A percentile compares a stretch with the other conserved stretches of the same genome.
Conservation (phyloP, 2,888 invertebrate genomes). For the Clusia tigrina region DNA sequence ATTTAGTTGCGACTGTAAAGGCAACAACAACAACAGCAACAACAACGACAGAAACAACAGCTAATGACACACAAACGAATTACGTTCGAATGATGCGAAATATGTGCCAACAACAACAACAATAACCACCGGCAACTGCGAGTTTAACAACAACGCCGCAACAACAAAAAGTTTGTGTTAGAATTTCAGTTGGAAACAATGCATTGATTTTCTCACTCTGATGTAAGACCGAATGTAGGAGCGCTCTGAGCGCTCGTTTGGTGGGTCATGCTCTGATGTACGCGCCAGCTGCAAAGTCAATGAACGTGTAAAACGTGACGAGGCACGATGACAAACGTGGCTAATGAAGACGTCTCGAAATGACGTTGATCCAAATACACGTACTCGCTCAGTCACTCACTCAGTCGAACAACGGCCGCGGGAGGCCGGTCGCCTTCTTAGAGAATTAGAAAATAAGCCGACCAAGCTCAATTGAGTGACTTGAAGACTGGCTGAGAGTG, state of each 20-base stretch:
- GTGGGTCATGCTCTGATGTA: too few species aligned
- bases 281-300: constrained; percentile 11
- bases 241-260: background rate
- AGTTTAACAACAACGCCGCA: background rate
- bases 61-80: background rate
- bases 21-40: background rate
- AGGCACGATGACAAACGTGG: constrained; percentile 9
- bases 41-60: background rate
- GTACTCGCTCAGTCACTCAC: background rate
- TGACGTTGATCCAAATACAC: constrained; percentile 15
- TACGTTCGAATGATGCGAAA: background rate
- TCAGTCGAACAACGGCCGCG: too few species aligned
- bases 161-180: too few species aligned
- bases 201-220: constrained; percentile 6
- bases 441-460: too few species aligned
- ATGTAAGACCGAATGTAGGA: background rate
- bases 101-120: background rate
- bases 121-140: background rate
- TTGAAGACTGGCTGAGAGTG: too few species aligned
- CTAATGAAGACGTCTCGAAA: constrained; percentile 15
- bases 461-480: too few species aligned
- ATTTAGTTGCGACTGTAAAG: background rate
- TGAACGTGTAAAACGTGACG: constrained; percentile 19
- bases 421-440: too few species aligned
- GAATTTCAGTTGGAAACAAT: too few species aligned